Evolutionary conservation across 2,888 invertebrate species (phyloP).

Genomic region (Cinara cedri): DNA sequence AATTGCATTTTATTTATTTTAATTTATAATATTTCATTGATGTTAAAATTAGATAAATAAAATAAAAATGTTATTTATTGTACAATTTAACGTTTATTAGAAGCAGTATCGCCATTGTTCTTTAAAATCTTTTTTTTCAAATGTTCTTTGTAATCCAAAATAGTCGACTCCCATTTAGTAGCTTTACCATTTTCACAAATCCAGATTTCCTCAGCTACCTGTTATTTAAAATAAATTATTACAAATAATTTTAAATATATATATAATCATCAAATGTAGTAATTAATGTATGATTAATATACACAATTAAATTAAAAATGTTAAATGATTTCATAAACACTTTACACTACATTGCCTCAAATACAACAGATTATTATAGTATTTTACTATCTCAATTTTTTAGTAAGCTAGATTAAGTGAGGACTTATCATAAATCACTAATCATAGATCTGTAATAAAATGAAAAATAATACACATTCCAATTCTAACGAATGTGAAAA

Average conservation of each 20-base stretch:
- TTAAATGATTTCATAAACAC: too few species aligned
- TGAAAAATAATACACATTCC: too few species aligned
- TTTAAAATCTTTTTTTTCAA: slow-evolving; percentile 78
- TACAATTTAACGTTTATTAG: slow-evolving; percentile 40
- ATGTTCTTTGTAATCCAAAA: slow-evolving; percentile 94
- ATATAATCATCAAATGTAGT: too few species aligned
- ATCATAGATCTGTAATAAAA: too few species aligned
- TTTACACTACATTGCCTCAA: too few species aligned
- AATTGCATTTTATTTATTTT: slow-evolving; percentile 20
- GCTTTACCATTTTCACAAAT: slow-evolving; percentile 95
- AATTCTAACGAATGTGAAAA: not conserved
- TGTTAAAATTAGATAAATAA: slow-evolving; percentile 28
- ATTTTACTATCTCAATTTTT: too few species aligned
- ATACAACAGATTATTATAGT: too few species aligned
- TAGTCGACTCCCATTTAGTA: slow-evolving; percentile 97
- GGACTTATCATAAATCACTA: too few species aligned
- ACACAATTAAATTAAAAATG: too few species aligned
- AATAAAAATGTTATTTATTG: not conserved
- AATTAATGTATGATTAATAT: too few species aligned
- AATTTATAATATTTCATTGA: slow-evolving; percentile 19
- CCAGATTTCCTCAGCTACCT: slow-evolving; percentile 99
- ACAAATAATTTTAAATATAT: not conserved
- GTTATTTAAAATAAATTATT: slow-evolving; percentile 46
- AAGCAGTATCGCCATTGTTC: slow-evolving; percentile 16
- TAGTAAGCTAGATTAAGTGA: too few species aligned